These are phyloP conservation scores for Brachypodius melanocephalos DNA, from an alignment of 2,113 vertebrate genomes.

Conservation along the genomic window DNA sequence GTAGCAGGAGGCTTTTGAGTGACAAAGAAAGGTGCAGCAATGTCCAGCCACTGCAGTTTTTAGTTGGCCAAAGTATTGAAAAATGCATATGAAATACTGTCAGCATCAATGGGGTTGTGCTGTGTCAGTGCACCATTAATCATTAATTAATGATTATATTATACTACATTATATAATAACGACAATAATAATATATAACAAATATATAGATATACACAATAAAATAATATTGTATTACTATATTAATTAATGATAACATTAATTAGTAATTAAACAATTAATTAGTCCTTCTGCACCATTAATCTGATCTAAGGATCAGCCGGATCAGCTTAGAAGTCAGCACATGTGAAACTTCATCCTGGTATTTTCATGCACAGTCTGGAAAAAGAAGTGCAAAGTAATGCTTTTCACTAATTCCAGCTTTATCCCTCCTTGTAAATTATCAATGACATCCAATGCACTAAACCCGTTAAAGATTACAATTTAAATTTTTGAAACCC, in stretches of 20 bases:
- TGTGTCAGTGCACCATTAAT: background rate
- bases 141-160: background rate
- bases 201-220: background rate
- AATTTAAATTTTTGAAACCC: background rate
- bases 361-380: background rate
- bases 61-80: background rate
- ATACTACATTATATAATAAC: background rate
- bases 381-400: background rate
- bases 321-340: background rate
- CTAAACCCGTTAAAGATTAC: background rate
- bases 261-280: background rate
- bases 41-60: background rate
- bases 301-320: background rate
- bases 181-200: no score
- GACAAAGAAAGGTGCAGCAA: background rate
- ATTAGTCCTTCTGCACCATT: background rate
- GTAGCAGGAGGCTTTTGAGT: background rate
- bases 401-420: background rate
- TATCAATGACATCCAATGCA: background rate
- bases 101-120: background rate
- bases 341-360: background rate
- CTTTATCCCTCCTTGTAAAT: background rate
- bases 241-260: background rate
- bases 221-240: background rate
- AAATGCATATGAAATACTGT: background rate